These are phyloP conservation scores for Beroe ovata DNA, from an alignment of 37 sponge, comb jelly and placozoan species.

Conservation along the genomic window DNA sequence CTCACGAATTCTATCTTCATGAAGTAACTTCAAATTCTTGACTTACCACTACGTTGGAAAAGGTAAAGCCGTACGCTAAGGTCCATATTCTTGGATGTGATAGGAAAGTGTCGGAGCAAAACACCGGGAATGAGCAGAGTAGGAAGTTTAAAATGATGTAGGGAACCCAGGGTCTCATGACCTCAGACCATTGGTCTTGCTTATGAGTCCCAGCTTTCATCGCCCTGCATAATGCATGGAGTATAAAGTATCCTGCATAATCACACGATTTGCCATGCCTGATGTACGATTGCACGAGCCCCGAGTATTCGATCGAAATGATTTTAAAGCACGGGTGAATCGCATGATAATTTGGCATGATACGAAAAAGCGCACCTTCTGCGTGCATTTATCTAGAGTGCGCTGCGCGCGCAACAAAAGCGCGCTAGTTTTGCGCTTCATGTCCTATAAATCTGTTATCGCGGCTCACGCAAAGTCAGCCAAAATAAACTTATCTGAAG, in stretches of 20 bases:
- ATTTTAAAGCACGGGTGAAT: too few relatives aligned
- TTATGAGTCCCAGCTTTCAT: slow-evolving; percentile 6
- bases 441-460: neutral
- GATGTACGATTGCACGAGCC: too few relatives aligned
- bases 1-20: too few relatives aligned
- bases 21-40: too few relatives aligned
- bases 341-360: too few relatives aligned
- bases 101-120: neutral
- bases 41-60: slow-evolving; percentile 52
- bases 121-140: neutral
- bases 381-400: too few relatives aligned
- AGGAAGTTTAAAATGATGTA: slow-evolving; percentile 43
- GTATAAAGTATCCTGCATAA: too few relatives aligned
- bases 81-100: slow-evolving; percentile 51
- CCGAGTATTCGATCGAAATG: too few relatives aligned
- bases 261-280: too few relatives aligned
- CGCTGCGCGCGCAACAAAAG: neutral
- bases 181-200: neutral
- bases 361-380: neutral
- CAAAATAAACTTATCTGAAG: neutral
- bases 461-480: neutral
- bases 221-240: too few relatives aligned
- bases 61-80: slow-evolving; percentile 47
- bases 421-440: neutral
- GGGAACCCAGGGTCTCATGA: slow-evolving; percentile 60